phyloP scores from a whole-genome alignment of 2,113 vertebrate species.

The Rhinogobius similis region DNA sequence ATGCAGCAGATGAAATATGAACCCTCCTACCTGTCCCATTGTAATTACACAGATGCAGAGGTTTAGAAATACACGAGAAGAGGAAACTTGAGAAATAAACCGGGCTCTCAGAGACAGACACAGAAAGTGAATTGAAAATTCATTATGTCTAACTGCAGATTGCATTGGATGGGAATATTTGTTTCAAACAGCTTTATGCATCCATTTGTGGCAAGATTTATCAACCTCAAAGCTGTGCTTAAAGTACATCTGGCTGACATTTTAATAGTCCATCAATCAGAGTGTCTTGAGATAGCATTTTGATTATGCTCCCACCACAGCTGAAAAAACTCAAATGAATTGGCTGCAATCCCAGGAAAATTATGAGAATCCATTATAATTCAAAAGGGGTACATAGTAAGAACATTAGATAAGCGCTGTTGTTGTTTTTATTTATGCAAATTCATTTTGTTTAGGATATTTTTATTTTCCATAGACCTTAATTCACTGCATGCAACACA shows the following conservation, averaged over 20 bases:
- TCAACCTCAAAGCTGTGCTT: conserved; percentile 69
- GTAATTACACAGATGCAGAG: conserved; percentile 75
- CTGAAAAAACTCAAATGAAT: conserved; percentile 63
- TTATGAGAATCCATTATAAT: conserved; percentile 68
- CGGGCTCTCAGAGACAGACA: conserved; percentile 46
- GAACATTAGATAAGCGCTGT: conserved; percentile 69
- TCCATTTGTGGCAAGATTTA: conserved; percentile 72
- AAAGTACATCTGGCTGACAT: conserved; percentile 72
- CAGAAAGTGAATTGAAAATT: conserved; percentile 53
- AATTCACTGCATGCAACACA: conserved; percentile 49
- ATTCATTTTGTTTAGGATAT: conserved; percentile 67
- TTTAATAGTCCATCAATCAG: conserved; percentile 75
- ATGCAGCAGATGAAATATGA: conserved; percentile 80
- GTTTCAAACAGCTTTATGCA: conserved; percentile 67
- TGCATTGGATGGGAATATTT: conserved; percentile 65
- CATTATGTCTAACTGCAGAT: conserved; percentile 64
- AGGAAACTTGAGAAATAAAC: conserved; percentile 35
- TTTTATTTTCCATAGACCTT: conserved; percentile 58
- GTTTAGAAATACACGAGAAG: conserved; percentile 45
- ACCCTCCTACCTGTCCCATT: conserved; percentile 78
- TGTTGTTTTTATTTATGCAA: conserved; percentile 69
- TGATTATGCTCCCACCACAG: conserved; percentile 60
- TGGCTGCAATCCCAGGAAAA: conserved; percentile 71
- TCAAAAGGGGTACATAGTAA: conserved; percentile 70
- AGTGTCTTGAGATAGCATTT: conserved; percentile 70